These are phyloP conservation scores for Cyprinella venusta DNA, from an alignment of 2,797 vertebrate species.

Conservation along the genomic window DNA sequence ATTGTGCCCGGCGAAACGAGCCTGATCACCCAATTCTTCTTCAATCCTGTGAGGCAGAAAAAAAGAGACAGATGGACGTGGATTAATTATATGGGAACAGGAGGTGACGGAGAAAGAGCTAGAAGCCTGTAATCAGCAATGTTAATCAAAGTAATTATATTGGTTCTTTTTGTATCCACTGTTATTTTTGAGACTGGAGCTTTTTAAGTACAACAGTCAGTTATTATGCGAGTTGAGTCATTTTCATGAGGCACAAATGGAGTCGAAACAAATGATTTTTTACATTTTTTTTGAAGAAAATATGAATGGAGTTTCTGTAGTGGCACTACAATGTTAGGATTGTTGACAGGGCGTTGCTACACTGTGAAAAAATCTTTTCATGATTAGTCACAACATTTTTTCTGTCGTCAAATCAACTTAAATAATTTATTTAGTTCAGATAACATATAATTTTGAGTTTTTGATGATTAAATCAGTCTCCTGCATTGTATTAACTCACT, in stretches of 20 bases:
- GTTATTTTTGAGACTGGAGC: conserved; percentile 6
- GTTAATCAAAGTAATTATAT: conserved; percentile 33
- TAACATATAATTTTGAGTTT: too few species aligned
- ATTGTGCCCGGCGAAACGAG: conserved; percentile 93
- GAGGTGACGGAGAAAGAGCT: neutral
- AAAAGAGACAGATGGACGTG: conserved; percentile 28
- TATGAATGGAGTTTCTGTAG: neutral
- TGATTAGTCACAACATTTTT: too few species aligned
- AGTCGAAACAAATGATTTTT: neutral
- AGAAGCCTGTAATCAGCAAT: conserved; percentile 26
- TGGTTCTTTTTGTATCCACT: neutral
- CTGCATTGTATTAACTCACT: too few species aligned
- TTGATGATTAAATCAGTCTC: too few species aligned
- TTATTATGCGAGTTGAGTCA: conserved; percentile 14
- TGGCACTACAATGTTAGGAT: neutral
- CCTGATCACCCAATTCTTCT: conserved; percentile 92
- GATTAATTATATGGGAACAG: conserved; percentile 18
- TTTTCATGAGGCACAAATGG: neutral
- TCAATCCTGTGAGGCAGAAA: conserved; percentile 82
- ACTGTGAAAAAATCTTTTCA: too few species aligned
- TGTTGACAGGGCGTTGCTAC: neutral
- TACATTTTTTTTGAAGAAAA: neutral
- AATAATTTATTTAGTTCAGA: too few species aligned
- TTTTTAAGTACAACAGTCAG: neutral
- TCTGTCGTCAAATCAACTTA: too few species aligned